Percentiles rank a stretch among this genome's conserved stretches.
Conservation (phyloP, 2,888 invertebrate genomes). For the Rotaria macrura region DNA sequence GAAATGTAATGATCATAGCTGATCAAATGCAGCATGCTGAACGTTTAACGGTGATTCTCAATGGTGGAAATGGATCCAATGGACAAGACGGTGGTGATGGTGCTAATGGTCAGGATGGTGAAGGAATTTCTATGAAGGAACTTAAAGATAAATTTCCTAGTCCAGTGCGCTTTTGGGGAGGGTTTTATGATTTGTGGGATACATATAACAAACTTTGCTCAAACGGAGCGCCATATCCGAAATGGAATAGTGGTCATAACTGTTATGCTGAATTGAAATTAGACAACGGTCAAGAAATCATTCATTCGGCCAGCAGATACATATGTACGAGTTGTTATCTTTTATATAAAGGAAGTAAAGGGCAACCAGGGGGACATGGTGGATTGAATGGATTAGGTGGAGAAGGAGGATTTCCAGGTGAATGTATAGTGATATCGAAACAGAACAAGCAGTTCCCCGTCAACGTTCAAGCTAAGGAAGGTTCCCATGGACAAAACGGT, state of each 20-base stretch:
- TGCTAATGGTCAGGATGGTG: neutral
- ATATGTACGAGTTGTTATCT: neutral
- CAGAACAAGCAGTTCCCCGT: neutral
- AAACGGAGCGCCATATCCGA: neutral
- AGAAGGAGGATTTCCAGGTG: neutral
- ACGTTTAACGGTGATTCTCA: neutral
- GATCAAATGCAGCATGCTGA: neutral
- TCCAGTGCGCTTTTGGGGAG: neutral
- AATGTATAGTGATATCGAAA: neutral
- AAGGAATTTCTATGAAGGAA: neutral
- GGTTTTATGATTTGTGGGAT: neutral
- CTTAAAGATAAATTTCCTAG: neutral
- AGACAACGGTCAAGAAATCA: neutral
- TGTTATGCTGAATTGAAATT: neutral
- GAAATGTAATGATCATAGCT: neutral
- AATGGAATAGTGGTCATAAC: neutral
- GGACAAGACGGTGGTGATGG: conserved; percentile 1
- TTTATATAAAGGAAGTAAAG: neutral
- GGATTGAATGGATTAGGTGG: conserved; percentile 4
- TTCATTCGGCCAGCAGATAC: neutral
- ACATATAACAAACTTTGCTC: neutral
- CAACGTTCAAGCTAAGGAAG: neutral
- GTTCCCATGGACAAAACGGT: neutral
- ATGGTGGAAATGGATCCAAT: neutral
- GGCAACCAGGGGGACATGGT: neutral